A percentile compares a stretch with the other conserved stretches of the same genome.
phyloP scores from a whole-genome alignment of 2,888 invertebrate species.

The Limnephilus marmoratus region DNA sequence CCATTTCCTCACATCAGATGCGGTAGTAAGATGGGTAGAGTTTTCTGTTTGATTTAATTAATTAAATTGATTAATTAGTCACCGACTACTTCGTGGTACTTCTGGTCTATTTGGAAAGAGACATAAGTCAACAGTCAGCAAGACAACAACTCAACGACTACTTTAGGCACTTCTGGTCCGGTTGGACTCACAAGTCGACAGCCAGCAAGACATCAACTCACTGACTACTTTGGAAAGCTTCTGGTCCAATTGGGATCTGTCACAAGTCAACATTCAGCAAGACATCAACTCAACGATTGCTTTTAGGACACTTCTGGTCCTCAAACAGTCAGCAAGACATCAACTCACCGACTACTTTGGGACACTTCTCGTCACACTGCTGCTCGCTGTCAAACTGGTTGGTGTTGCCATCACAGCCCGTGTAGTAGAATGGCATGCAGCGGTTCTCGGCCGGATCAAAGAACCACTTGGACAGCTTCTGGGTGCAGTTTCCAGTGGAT shows the following conservation, averaged over 20 bases:
- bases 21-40: not conserved
- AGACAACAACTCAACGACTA: slow-evolving; percentile 82
- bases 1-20: not conserved
- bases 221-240: slow-evolving; percentile 80
- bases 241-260: slow-evolving; percentile 71
- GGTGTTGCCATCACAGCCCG: slow-evolving; percentile 93
- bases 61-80: not conserved
- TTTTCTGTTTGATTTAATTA: not conserved
- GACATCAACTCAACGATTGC: slow-evolving; percentile 83
- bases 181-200: not conserved
- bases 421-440: slow-evolving; percentile 95
- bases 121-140: too few species aligned
- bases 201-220: not conserved
- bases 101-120: too few species aligned
- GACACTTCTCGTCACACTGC: slow-evolving; percentile 87
- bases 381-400: slow-evolving; percentile 89
- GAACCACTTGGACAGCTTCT: slow-evolving; percentile 88
- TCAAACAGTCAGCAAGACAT: not conserved
- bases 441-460: slow-evolving; percentile 89
- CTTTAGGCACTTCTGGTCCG: slow-evolving; percentile 85
- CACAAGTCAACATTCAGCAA: not conserved
- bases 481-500: slow-evolving; percentile 86
- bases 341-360: slow-evolving; percentile 86
- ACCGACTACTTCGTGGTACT: slow-evolving; percentile 74
- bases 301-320: slow-evolving; percentile 85